phyloP scores from a whole-genome alignment of 2,797 vertebrate species.

The Triplophysa bombifrons region DNA sequence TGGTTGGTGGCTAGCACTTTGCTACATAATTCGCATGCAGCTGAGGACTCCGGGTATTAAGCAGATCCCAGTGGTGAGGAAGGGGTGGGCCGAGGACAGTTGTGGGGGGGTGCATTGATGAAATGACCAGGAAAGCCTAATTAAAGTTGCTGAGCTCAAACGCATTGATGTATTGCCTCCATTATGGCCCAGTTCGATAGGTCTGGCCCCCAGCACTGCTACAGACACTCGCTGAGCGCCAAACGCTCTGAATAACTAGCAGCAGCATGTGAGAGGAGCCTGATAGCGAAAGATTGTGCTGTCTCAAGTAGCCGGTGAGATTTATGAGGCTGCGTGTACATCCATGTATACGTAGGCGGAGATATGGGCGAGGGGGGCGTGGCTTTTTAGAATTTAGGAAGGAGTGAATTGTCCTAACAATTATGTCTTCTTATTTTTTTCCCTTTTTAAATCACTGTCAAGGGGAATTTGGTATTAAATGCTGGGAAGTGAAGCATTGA shows the following conservation, averaged over 20 bases:
- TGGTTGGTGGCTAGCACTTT: slow-evolving; percentile 62
- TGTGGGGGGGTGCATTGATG: slow-evolving; percentile 85
- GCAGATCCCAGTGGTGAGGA: slow-evolving; percentile 80
- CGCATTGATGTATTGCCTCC: slow-evolving; percentile 99
- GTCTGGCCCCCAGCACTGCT: slow-evolving; percentile 84
- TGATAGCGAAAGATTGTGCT: slow-evolving; percentile 68
- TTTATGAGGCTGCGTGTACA: slow-evolving; percentile 60
- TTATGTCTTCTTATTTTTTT: not conserved
- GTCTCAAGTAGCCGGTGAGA: slow-evolving; percentile 64
- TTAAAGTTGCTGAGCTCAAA: slow-evolving; percentile 99
- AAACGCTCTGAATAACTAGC: slow-evolving; percentile 97
- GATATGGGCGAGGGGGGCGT: not conserved
- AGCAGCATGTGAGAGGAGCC: slow-evolving; percentile 64
- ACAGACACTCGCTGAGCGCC: slow-evolving; percentile 84
- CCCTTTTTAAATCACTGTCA: not conserved
- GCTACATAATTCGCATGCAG: slow-evolving; percentile 84
- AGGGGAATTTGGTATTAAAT: not conserved
- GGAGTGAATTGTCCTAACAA: not conserved
- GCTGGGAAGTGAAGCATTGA: not conserved
- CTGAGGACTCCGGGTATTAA: slow-evolving; percentile 81
- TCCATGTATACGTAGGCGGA: slow-evolving; percentile 4
- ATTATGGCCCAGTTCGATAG: slow-evolving; percentile 95
- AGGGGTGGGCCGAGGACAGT: slow-evolving; percentile 58
- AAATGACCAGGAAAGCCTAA: slow-evolving; percentile 97
- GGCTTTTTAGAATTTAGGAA: not conserved